Percentiles rank a stretch among this genome's conserved stretches.
Evolutionary conservation across 2,113 vertebrate genomes (phyloP).

Genomic region (Callopanchax toddi): DNA sequence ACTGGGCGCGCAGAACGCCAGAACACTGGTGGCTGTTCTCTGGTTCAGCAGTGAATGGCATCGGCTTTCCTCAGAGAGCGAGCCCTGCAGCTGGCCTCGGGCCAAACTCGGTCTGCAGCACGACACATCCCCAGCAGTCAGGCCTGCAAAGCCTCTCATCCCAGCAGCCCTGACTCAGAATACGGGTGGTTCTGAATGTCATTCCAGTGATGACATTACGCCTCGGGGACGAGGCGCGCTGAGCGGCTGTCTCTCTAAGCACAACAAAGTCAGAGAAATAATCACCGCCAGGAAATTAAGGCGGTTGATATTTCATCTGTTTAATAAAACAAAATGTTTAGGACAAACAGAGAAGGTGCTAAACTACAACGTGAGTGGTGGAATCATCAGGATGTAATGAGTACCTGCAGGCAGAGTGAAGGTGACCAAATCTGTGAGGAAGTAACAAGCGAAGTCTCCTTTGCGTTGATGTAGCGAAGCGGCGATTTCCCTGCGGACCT

Average conservation of each 20-base stretch:
- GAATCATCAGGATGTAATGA: not conserved
- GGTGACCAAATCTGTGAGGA: conserved; percentile 93
- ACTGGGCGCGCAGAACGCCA: conserved; percentile 42
- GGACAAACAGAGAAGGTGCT: too few relatives aligned
- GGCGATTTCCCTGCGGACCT: conserved; percentile 93
- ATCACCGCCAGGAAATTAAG: too few relatives aligned
- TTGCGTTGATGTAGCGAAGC: conserved; percentile 95
- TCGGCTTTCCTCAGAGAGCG: conserved; percentile 47
- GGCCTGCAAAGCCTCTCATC: conserved; percentile 49
- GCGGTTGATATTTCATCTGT: too few relatives aligned
- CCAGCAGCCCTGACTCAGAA: conserved; percentile 32
- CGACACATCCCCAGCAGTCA: conserved; percentile 33
- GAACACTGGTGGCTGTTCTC: conserved; percentile 67
- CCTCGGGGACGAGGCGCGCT: too few relatives aligned
- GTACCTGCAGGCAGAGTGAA: conserved; percentile 96
- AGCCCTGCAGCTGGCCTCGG: conserved; percentile 40
- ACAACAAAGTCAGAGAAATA: too few relatives aligned
- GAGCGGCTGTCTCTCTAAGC: too few relatives aligned
- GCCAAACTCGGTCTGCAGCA: conserved; percentile 50
- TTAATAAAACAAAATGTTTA: too few relatives aligned
- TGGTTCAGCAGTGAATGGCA: conserved; percentile 60
- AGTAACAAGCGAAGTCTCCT: conserved; percentile 97
- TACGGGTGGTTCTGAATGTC: conserved; percentile 15
- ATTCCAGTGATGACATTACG: too few relatives aligned
- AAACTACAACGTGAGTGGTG: not conserved